A percentile compares a stretch with the other conserved stretches of the same genome.
Evolutionary conservation across 2,113 vertebrate species (phyloP).

Genomic region (Dicaeum eximium): DNA sequence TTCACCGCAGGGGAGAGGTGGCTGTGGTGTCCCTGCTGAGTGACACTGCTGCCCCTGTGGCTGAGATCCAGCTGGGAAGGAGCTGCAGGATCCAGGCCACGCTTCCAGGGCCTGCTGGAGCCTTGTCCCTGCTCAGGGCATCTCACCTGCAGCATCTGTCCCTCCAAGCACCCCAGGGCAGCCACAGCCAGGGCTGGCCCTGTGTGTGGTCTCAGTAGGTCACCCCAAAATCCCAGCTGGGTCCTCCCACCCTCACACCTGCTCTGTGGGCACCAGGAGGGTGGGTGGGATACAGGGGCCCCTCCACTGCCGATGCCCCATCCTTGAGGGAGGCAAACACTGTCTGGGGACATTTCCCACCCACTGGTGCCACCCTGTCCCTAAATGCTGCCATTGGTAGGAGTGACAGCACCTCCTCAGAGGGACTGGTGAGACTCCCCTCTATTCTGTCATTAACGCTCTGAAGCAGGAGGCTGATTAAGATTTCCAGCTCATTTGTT

Average conservation of each 20-base stretch:
- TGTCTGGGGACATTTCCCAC: not conserved
- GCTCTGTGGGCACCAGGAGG: not conserved
- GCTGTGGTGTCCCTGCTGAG: fast-evolving
- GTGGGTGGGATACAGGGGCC: not conserved
- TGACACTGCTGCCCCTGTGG: not conserved
- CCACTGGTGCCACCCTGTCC: not conserved
- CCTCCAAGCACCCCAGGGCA: not conserved
- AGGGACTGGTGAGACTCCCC: not conserved
- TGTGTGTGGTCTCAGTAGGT: fast-evolving
- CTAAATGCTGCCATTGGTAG: fast-evolving
- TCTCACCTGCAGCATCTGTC: fast-evolving
- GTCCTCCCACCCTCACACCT: too few relatives aligned
- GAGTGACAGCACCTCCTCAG: not conserved
- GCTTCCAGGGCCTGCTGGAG: fast-evolving
- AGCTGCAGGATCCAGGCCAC: not conserved
- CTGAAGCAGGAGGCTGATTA: not conserved
- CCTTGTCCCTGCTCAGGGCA: not conserved
- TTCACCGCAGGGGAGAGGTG: fast-evolving
- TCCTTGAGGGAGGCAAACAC: not conserved
- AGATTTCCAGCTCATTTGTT: slow-evolving; percentile 14
- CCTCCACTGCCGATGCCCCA: not conserved
- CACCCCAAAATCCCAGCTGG: not conserved
- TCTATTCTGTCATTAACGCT: not conserved
- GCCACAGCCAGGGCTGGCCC: not conserved
- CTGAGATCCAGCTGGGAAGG: not conserved